These are phyloP conservation scores for Sipha maydis DNA, from an alignment of 2,888 invertebrate species.

Conservation along the genomic window DNA sequence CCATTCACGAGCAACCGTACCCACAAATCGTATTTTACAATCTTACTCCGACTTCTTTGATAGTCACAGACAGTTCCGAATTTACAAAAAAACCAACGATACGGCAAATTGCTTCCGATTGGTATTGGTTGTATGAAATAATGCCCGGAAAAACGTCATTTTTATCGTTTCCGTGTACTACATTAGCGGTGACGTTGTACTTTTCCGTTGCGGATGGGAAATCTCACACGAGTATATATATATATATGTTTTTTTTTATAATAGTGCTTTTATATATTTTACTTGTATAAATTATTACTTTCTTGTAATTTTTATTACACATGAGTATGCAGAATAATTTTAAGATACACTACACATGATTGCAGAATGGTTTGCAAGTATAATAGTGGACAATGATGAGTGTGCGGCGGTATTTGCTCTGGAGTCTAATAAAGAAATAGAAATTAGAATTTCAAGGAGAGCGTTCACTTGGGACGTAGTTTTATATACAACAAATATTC, in stretches of 20 bases:
- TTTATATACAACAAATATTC: not conserved
- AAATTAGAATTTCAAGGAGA: not conserved
- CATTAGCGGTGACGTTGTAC: not conserved
- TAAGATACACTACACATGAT: not conserved
- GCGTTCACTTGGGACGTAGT: constrained; percentile 4
- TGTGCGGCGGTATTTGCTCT: not conserved
- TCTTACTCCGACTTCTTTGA: not conserved
- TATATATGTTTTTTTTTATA: not conserved
- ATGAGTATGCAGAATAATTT: not conserved
- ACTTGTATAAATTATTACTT: too few relatives aligned
- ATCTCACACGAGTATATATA: not conserved
- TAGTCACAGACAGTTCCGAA: not conserved
- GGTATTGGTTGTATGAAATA: not conserved
- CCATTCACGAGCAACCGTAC: not conserved
- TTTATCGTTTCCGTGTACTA: not conserved
- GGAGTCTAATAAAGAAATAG: not conserved
- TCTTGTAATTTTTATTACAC: not conserved
- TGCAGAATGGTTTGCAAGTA: not conserved
- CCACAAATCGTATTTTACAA: not conserved
- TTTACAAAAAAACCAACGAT: not conserved
- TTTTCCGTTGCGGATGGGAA: not conserved
- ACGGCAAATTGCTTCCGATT: not conserved
- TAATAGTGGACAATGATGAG: not conserved
- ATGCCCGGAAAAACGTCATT: not conserved
- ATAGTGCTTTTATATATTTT: too few relatives aligned